Percentiles rank a stretch among this genome's conserved stretches.
Conservation (phyloP, 2,113 vertebrate genomes). For the Heterotis niloticus region DNA sequence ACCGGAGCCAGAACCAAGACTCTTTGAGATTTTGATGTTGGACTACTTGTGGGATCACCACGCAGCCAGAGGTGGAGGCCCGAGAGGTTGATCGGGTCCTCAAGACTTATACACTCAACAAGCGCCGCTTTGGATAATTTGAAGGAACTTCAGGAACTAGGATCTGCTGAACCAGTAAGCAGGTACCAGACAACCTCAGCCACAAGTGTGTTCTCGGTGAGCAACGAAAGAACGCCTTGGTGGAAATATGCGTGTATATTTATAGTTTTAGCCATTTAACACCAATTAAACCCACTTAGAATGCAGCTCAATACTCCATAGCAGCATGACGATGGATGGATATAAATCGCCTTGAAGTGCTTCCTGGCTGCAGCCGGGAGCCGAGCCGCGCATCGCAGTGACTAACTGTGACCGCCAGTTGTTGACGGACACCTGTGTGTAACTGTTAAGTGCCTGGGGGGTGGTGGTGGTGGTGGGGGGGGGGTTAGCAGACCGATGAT, state of each 20-base stretch:
- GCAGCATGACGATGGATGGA: neutral
- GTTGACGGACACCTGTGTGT: neutral
- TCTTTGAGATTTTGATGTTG: too few relatives aligned
- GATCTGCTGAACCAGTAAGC: too few relatives aligned
- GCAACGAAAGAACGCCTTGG: neutral
- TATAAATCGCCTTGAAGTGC: neutral
- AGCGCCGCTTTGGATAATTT: too few relatives aligned
- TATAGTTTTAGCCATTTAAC: neutral
- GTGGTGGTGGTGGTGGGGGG: neutral
- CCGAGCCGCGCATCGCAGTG: neutral
- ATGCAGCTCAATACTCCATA: too few relatives aligned
- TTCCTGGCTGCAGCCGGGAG: neutral
- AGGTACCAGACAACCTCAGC: too few relatives aligned
- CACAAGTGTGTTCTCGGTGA: too few relatives aligned
- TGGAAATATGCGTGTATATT: neutral
- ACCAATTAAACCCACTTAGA: neutral
- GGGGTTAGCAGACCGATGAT: neutral
- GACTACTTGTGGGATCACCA: too few relatives aligned
- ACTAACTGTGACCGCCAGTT: neutral
- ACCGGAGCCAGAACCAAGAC: too few relatives aligned
- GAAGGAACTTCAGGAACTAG: too few relatives aligned
- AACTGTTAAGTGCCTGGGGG: neutral
- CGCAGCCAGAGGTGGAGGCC: too few relatives aligned
- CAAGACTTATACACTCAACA: too few relatives aligned
- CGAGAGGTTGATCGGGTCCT: too few relatives aligned